Conservation (phyloP, 2,113 vertebrate genomes). For the Phoenicopterus ruber region DNA sequence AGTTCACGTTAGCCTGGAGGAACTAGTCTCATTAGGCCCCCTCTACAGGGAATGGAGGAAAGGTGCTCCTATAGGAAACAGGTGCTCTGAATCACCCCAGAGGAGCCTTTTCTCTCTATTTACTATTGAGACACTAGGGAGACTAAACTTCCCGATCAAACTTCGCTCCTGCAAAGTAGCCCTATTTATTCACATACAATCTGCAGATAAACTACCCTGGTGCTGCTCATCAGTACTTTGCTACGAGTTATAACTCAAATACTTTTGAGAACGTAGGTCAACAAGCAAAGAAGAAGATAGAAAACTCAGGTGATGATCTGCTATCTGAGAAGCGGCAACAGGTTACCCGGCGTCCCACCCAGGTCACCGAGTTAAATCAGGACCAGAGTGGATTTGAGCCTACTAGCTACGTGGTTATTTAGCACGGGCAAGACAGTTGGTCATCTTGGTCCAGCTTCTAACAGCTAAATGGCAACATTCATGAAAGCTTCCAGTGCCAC, state of each 20-base stretch:
- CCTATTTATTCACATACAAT: background rate
- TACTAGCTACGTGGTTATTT: background rate
- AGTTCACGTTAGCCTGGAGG: constrained; percentile 5
- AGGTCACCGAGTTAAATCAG: background rate
- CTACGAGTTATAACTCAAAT: background rate
- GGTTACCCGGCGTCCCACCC: background rate
- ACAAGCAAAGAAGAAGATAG: background rate
- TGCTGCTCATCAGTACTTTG: background rate
- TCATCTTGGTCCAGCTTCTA: background rate
- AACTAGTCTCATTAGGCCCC: background rate
- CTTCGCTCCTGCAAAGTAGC: background rate
- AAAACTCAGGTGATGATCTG: background rate
- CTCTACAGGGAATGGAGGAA: background rate
- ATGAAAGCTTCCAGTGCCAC: background rate
- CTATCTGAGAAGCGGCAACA: background rate
- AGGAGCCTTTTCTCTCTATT: constrained; percentile 21
- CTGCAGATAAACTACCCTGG: background rate
- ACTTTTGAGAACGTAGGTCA: accelerated
- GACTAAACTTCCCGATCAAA: background rate
- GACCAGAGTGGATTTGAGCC: background rate
- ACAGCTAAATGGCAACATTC: background rate
- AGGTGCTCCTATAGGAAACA: background rate
- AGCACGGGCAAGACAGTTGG: accelerated
- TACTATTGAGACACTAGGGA: background rate
- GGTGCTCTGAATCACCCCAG: background rate